Conservation (phyloP, 30 jellyfish, hydroid and myxozoan genomes). For the Chironex yamaguchii region DNA sequence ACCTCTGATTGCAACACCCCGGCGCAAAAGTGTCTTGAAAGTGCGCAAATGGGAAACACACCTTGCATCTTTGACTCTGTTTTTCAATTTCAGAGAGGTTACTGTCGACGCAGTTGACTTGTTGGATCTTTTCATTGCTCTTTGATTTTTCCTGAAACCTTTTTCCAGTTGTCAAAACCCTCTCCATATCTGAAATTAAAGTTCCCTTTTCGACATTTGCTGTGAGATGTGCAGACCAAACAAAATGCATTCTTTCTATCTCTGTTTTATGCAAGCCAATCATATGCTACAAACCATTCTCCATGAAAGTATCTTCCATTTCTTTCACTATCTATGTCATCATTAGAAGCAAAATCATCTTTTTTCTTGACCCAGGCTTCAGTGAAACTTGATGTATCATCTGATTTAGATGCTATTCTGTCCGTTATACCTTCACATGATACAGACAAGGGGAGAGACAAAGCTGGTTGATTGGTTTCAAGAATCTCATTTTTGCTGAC, state of each 20-base stretch:
- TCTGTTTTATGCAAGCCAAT: background rate
- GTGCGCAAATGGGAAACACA: slow-evolving; percentile 43
- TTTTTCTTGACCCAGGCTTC: slow-evolving; percentile 42
- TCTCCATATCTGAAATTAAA: slow-evolving; percentile 38
- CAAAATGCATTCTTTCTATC: slow-evolving; percentile 44
- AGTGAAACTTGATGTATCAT: slow-evolving; percentile 37
- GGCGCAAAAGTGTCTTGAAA: slow-evolving; percentile 47
- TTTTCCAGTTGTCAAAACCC: slow-evolving; percentile 36
- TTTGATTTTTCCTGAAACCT: background rate
- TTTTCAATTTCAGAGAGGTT: slow-evolving; percentile 41
- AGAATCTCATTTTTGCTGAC: slow-evolving; percentile 21
- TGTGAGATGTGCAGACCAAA: slow-evolving; percentile 58
- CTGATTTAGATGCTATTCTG: slow-evolving; percentile 28
- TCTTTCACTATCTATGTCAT: slow-evolving; percentile 42
- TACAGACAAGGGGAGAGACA: no score
- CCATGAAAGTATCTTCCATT: slow-evolving; percentile 31
- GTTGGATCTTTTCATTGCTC: slow-evolving; percentile 37
- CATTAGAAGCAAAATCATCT: slow-evolving; percentile 29
- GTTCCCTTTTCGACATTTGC: slow-evolving; percentile 46
- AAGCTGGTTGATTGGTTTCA: slow-evolving; percentile 56
- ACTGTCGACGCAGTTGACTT: slow-evolving; percentile 35
- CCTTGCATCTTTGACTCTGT: slow-evolving; percentile 10
- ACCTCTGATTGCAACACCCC: slow-evolving; percentile 41
- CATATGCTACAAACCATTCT: slow-evolving; percentile 40
- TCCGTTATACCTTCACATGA: slow-evolving; percentile 27